Evolutionary conservation across 2,888 invertebrate species (phyloP), one percentile per base, ranked within the genome.

Genomic region (Drosophila fungiperda): DNA sequence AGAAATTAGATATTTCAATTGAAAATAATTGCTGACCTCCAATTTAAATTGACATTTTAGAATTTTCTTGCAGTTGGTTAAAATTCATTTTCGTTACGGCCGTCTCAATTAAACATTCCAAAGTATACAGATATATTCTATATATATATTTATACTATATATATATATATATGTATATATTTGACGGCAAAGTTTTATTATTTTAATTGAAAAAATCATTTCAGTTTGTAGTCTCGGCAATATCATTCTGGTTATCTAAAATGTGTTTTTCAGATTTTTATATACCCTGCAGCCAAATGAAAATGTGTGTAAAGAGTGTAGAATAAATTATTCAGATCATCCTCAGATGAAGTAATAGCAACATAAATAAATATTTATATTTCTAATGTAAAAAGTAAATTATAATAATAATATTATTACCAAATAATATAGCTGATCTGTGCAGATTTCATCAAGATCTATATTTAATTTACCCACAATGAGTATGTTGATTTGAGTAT

Each of bases 121-220:
- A 26, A 8, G 20, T 32, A 32, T 20, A 52, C 8, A 26, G 6
- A 35, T 42, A 36, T 12, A 35, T 42, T 7, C 6, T 1, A 20
- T 7, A 20, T 45, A 12, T 12, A n/a, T 12, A 12, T 29, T 26
- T 26, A 29, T 29, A 29, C 26, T 26, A 4, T 1, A 11, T 15
- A 9, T 23, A 26, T 26, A 35, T 33, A 17, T 33, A 3, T 36
- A 2, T 15, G 17, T 11, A 33, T 17, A 20, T 35, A 33, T 49
- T 12, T 36, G 33, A 50, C 52, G 50, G 38, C 17, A 64, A 36
- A 2, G 11, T 36, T 40, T 52, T 50, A 45, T 55, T 33, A 49
- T 29, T 61, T 57, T 35, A 71, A 76, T 76, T 76, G 71, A 23
- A 57, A 72, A 72, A 73, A 59, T 62, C 26, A 77, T 69, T 64